Evolutionary conservation across 2,888 invertebrate species (phyloP), one percentile per base, ranked within the genome.

Genomic region (Rhodophaea formosa): DNA sequence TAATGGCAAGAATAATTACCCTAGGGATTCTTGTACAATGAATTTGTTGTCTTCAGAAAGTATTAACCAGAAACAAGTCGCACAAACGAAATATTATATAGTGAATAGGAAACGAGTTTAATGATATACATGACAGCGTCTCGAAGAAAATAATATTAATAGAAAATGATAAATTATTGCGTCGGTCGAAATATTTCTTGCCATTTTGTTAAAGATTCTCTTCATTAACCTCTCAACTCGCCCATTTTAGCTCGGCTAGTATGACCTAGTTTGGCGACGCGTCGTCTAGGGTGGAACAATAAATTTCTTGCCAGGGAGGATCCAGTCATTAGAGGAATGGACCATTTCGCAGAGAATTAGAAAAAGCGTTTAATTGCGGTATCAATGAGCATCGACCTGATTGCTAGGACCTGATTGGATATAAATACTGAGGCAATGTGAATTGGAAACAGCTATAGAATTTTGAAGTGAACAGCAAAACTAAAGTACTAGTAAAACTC

Each of bases 281-380:
- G 14, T 54, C 8, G 23, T 29, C 29, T 8, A 8, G 35, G 54
- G 35, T 8, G n/a, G 14, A 10, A 44, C 55, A 8, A 56, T 56
- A 56, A 56, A 56, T 56, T 56, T 56, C 56, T 49, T 56, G 43
- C 49, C 42, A 43, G 56, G 56, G 49, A 49, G 16, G 17, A n/a
- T 44, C 16, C n/a, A 39, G 39, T 29, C 56, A 49, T 56, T 56
- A 56, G 17, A 39, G n/a, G 23, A 42, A 43, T 42, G 8, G 56
- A 15, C 49, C 47, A 23, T 23, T 56, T 42, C 3, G 10, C 15
- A 8, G 42, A 10, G 15, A 45, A 54, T 54, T 44, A 16, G 44
- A 54, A 10, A n/a, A 16, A 10, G 15, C 44, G 12, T 32, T 44
- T 43, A 54, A 44, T 44, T 35, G 17, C 16, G 17, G 51, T 12